Conservation (phyloP, 2,888 invertebrate genomes). For the Nasonia oneida region DNA sequence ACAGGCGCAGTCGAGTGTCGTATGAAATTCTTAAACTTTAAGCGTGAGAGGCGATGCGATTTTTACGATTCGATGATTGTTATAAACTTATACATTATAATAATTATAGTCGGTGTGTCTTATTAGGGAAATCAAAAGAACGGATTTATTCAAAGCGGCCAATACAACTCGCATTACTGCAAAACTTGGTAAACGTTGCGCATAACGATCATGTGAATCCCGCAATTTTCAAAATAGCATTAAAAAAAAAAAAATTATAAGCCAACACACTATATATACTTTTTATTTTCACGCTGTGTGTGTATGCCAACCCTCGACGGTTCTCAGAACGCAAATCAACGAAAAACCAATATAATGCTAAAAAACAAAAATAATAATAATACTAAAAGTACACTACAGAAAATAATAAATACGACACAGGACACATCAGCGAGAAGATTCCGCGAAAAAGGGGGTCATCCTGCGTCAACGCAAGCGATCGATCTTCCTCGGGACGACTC, state of each 20-base stretch:
- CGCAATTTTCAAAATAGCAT: background rate
- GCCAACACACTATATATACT: background rate
- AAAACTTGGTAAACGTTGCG: background rate
- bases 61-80: background rate
- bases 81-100: background rate
- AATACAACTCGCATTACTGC: background rate
- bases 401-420: background rate
- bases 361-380: background rate
- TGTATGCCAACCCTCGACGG: background rate
- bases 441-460: background rate
- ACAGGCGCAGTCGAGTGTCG: background rate
- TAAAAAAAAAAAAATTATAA: background rate
- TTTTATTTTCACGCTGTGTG: background rate
- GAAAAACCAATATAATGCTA: background rate
- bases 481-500: constrained; percentile 28
- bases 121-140: background rate
- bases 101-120: background rate
- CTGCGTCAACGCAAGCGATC: constrained; percentile 8
- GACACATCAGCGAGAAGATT: background rate
- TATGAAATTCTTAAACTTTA: background rate
- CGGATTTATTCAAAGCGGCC: constrained; percentile 7
- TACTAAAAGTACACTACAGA: background rate
- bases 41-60: background rate
- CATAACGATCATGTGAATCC: background rate
- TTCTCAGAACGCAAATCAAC: constrained; percentile 5